phyloP scores from a whole-genome alignment of 2,113 vertebrate species.

The Ginglymostoma cirratum region DNA sequence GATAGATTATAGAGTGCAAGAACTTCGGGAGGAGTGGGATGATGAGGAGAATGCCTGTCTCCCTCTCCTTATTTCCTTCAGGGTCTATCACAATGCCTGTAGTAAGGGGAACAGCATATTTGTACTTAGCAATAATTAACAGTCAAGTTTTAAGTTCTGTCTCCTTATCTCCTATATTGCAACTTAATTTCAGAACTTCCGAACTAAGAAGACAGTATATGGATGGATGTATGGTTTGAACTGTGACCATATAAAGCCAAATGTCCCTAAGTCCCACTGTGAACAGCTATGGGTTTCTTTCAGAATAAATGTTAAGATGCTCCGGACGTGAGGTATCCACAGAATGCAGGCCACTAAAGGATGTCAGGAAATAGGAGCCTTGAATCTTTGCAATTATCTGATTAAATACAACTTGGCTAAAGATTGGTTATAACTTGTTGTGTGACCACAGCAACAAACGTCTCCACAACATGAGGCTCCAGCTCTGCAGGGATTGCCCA shows the following conservation, averaged over 20 bases:
- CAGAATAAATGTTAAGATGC: background rate
- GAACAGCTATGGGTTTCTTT: background rate
- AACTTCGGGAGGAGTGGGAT: background rate
- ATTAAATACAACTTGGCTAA: constrained; percentile 1
- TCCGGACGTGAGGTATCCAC: background rate
- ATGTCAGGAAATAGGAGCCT: background rate
- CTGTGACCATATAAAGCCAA: background rate
- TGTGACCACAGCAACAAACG: background rate
- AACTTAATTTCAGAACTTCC: background rate
- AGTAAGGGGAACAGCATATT: background rate
- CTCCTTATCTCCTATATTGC: background rate
- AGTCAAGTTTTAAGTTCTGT: background rate
- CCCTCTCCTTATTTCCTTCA: background rate
- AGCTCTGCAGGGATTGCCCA: background rate
- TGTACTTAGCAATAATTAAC: background rate
- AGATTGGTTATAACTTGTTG: background rate
- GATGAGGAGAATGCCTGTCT: background rate
- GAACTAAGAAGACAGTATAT: background rate
- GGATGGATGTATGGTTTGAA: background rate
- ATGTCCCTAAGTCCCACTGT: background rate
- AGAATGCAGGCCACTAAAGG: background rate
- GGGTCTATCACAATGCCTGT: background rate
- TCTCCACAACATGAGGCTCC: background rate
- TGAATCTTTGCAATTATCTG: constrained; percentile 8
- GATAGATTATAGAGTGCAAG: background rate